phyloP scores from a whole-genome alignment of 2,113 vertebrate species.

The Heterocephalus glaber region DNA sequence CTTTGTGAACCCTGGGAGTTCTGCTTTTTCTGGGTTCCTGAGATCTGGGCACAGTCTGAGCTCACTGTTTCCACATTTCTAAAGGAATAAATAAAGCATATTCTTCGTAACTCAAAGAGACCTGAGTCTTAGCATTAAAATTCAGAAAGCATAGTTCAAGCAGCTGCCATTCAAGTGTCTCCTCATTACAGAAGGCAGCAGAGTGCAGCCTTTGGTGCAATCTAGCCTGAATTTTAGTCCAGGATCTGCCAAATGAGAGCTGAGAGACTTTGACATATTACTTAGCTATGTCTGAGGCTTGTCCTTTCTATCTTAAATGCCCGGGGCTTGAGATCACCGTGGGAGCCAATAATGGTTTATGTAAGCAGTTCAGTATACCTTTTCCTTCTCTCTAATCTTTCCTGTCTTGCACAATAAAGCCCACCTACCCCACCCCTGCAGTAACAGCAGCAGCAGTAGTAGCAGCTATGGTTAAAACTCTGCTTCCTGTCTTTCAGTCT shows the following conservation, averaged over 20 bases:
- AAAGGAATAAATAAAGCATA: not conserved
- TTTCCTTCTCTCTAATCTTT: constrained; percentile 10
- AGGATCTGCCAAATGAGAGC: not conserved
- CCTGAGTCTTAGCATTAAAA: not conserved
- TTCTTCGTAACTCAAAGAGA: not conserved
- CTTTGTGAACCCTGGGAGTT: not conserved
- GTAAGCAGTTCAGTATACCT: not conserved
- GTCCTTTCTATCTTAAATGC: not conserved
- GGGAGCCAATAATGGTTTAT: not conserved
- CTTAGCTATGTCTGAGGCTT: not conserved
- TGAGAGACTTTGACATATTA: not conserved
- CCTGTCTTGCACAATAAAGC: not conserved
- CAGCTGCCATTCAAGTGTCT: not conserved
- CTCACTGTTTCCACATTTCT: not conserved
- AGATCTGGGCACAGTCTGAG: not conserved
- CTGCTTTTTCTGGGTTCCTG: not conserved
- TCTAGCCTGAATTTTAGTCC: not conserved
- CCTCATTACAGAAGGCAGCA: not conserved
- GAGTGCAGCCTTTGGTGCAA: not conserved
- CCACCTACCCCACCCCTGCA: not conserved
- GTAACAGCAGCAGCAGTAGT: no score
- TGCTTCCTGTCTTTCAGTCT: not conserved
- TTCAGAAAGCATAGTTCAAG: not conserved
- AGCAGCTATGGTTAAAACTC: not conserved
- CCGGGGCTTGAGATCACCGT: not conserved